Percentiles rank a stretch among this genome's conserved stretches.
phyloP scores from a whole-genome alignment of 1,140 invertebrate species.

The Danaus melanippus region DNA sequence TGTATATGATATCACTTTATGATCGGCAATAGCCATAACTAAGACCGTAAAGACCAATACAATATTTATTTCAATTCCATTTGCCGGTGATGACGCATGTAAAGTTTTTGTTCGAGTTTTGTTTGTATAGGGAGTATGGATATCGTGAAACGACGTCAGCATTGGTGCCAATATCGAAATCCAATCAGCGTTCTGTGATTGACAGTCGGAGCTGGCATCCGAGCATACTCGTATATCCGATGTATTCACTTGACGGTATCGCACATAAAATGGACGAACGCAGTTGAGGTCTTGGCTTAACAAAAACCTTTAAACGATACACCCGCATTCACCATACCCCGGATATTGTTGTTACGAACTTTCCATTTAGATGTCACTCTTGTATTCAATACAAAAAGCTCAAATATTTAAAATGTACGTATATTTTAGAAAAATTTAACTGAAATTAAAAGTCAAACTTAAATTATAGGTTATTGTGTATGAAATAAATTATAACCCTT shows the following conservation, averaged over 20 bases:
- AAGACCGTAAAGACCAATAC: slow-evolving; percentile 24
- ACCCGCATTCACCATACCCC: slow-evolving; percentile 6
- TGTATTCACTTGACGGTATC: slow-evolving; percentile 33
- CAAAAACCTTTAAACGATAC: slow-evolving; percentile 27
- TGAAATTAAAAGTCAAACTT: no score
- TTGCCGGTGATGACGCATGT: slow-evolving; percentile 23
- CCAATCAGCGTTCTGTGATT: slow-evolving; percentile 62
- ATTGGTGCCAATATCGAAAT: slow-evolving; percentile 60
- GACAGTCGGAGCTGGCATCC: slow-evolving; percentile 42
- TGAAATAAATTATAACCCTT: no score
- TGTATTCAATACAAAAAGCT: no score
- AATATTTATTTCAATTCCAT: slow-evolving; percentile 26
- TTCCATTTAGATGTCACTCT: no score
- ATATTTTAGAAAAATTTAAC: no score
- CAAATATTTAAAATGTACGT: no score
- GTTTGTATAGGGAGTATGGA: slow-evolving; percentile 18
- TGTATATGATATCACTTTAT: slow-evolving; percentile 22
- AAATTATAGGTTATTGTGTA: no score
- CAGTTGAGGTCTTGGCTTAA: slow-evolving; percentile 30
- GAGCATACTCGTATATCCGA: slow-evolving; percentile 23
- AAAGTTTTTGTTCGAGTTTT: slow-evolving; percentile 24
- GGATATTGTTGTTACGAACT: slow-evolving; percentile 1
- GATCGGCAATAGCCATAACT: slow-evolving; percentile 22
- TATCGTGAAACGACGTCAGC: slow-evolving; percentile 34
- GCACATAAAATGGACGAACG: slow-evolving; percentile 25